Base-by-base conservation (phyloP, 2,113 vertebrate species). In the Oncorhynchus kisutch region DNA sequence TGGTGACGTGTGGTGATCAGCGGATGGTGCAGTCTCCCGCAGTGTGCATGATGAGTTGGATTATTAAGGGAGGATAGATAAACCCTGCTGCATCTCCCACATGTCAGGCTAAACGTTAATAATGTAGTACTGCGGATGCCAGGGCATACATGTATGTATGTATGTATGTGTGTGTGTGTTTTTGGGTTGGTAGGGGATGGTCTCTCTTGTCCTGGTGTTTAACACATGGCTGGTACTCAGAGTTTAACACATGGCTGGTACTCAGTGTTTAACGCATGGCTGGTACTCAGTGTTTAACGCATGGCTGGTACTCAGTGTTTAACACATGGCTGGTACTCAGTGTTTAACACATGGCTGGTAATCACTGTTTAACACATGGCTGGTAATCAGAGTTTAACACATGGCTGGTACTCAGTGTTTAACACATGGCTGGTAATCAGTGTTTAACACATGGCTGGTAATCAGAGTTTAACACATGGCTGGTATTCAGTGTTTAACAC, bases 171-270 rank as follows among this genome's bases (percentile, higher is more conserved):
- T 34, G 34, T 39, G 34, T 8, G 34, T 39, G 7, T 8, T 0
- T 31, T 39, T 39, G 34, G 34, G 34, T 39, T 7, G 34, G 6
- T 39, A 1, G 6, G 34, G 48, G 24, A 74, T 49, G 39, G 16
- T 51, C 49, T 51, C 49, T 75, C 34, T 45, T 48, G 39, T 71
- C 62, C 59, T 76, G 3, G 29, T 29, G 29, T 29, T 29, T 29
- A 29, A 29, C 27, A 29, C 45, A 72, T 72, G 64, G 71, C 88
- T 79, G 59, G 82, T 73, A 8, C 24, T 81, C 57, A 67, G 34
- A 0, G 34, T 8, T 6, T 59, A 29, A 64, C 59, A 34, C n/a
- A 72, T 72, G 62, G 71, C 88, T 78, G 59, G 82, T 73, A 8
- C 25, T 81, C 57, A 67, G 31, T 5, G 31, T 34, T 6, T 67